phyloP scores from a whole-genome alignment of 1,140 invertebrate species.

The Scaptomyza graminum region DNA sequence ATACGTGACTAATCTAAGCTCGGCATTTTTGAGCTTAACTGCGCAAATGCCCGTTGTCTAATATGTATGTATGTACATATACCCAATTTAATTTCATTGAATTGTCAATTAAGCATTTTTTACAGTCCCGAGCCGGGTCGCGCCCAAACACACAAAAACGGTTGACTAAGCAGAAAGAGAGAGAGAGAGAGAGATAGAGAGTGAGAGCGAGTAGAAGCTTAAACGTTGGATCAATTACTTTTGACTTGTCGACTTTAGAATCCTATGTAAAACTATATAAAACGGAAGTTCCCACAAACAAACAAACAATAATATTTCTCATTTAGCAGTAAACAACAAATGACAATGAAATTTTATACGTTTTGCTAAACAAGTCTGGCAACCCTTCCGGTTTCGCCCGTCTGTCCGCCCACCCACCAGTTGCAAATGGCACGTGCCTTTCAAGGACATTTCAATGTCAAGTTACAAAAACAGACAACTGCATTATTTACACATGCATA shows the following conservation, averaged over 20 bases:
- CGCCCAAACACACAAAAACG: constrained; percentile 42
- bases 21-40: constrained; percentile 31
- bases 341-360: constrained; percentile 62
- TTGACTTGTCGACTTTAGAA: constrained; percentile 11
- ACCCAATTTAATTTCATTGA: constrained; percentile 68
- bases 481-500: constrained; percentile 9
- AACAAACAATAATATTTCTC: constrained; percentile 39
- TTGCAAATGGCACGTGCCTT: constrained; percentile 59
- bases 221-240: constrained; percentile 45
- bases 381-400: neutral
- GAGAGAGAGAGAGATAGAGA: constrained; percentile 11
- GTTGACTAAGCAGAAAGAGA: constrained; percentile 44
- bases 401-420: constrained; percentile 19
- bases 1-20: constrained; percentile 26
- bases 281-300: constrained; percentile 67
- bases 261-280: constrained; percentile 39
- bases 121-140: constrained; percentile 19
- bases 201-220: neutral
- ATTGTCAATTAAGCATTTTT: constrained; percentile 70
- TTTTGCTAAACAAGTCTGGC: constrained; percentile 14
- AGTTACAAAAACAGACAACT: constrained; percentile 8
- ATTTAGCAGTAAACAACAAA: constrained; percentile 26
- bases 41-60: constrained; percentile 70
- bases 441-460: constrained; percentile 76
- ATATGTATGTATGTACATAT: constrained; percentile 32